Evolutionary conservation across 1,140 invertebrate genomes (phyloP).

Genomic region (Bombus polaris): DNA sequence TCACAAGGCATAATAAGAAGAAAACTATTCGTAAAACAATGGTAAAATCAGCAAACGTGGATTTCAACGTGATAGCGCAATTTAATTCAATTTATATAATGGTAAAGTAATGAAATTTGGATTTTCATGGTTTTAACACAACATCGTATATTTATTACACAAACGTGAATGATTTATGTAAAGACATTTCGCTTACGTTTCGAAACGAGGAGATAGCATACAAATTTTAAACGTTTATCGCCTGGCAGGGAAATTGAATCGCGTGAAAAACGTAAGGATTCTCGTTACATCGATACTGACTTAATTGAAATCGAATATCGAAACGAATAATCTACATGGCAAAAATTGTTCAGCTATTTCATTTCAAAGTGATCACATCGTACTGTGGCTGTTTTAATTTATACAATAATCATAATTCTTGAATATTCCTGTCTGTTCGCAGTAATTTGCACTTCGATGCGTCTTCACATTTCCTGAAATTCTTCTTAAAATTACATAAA

Average conservation of each 20-base stretch:
- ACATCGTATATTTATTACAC: not conserved
- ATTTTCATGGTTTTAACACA: not conserved
- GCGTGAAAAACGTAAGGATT: not conserved
- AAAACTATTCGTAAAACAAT: not conserved
- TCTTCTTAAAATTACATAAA: too few species aligned
- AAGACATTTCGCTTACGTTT: too few species aligned
- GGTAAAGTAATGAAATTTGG: not conserved
- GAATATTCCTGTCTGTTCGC: not conserved
- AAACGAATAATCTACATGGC: not conserved
- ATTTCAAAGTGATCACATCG: not conserved
- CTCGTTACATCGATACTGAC: not conserved
- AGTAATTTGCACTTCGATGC: constrained; percentile 3
- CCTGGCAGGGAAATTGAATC: not conserved
- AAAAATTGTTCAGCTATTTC: not conserved
- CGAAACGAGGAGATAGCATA: not conserved
- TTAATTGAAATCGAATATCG: constrained; percentile 26
- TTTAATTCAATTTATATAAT: not conserved
- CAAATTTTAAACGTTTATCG: constrained; percentile 6
- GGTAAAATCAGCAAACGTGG: not conserved
- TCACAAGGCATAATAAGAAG: too few species aligned
- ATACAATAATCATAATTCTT: constrained; percentile 1
- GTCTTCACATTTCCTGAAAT: too few species aligned
- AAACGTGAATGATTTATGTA: too few species aligned
- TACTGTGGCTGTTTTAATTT: not conserved
- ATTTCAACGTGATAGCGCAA: not conserved